Evolutionary conservation across 2,113 vertebrate species (phyloP).

Genomic region (Xenus cinereus): DNA sequence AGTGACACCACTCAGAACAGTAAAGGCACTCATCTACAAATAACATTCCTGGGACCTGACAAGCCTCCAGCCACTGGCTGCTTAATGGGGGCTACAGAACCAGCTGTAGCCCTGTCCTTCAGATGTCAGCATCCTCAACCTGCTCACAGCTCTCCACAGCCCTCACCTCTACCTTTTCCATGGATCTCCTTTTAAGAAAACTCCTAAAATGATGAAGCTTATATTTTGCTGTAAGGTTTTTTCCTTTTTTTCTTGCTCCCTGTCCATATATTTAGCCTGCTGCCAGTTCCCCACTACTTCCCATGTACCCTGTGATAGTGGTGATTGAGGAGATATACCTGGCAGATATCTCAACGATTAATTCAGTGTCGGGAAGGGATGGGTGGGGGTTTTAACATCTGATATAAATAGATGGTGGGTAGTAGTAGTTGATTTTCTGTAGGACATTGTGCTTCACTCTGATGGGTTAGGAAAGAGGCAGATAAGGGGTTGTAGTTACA

Average conservation of each 20-base stretch:
- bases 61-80: not conserved
- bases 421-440: not conserved
- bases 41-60: rapidly evolving
- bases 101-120: not conserved
- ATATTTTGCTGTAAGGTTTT: not conserved
- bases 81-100: not conserved
- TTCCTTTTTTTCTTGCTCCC: not conserved
- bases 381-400: not conserved
- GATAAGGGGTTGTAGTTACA: not conserved
- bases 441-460: not conserved
- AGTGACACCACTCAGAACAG: not conserved
- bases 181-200: not conserved
- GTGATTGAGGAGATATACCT: not conserved
- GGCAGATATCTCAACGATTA: not conserved
- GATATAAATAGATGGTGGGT: not conserved
- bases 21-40: not conserved
- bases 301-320: not conserved
- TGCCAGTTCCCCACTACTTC: not conserved
- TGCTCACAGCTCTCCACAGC: not conserved
- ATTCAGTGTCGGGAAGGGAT: not conserved
- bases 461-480: not conserved
- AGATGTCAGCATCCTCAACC: not conserved
- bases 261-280: not conserved
- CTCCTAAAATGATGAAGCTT: not conserved
- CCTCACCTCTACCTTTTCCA: not conserved